Evolutionary conservation across 1,140 invertebrate genomes (phyloP).

Genomic region (Tribolium madens): DNA sequence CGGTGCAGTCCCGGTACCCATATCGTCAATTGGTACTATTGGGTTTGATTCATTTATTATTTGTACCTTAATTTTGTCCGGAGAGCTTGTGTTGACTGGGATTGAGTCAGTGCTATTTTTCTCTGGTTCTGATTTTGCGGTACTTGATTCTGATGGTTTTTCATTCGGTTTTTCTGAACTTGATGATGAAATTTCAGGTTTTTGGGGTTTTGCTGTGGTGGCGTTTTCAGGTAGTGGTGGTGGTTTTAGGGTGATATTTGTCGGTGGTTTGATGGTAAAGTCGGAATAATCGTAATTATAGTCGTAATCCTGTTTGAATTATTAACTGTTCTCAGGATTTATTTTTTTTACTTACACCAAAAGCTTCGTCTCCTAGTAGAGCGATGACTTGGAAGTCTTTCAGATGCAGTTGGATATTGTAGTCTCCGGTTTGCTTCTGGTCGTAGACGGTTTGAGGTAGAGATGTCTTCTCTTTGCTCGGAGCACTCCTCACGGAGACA

Average conservation of each 20-base stretch:
- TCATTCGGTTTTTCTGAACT: background rate
- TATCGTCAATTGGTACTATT: conserved; percentile 26
- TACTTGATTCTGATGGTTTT: conserved; percentile 48
- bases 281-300: conserved; percentile 73
- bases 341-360: conserved; percentile 66
- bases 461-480: conserved; percentile 40
- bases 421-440: conserved; percentile 80
- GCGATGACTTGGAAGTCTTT: conserved; percentile 83
- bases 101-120: conserved; percentile 12
- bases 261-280: conserved; percentile 71
- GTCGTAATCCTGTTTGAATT: conserved; percentile 69
- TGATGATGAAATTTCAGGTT: background rate
- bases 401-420: conserved; percentile 82
- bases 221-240: background rate
- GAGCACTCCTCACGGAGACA: conserved; percentile 22
- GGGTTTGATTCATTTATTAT: conserved; percentile 46
- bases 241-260: conserved; percentile 64
- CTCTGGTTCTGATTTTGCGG: conserved; percentile 57
- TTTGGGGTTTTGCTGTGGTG: background rate
- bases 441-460: conserved; percentile 68
- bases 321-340: conserved; percentile 51
- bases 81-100: conserved; percentile 24
- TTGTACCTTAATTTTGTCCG: conserved; percentile 59
- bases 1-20: conserved; percentile 24
- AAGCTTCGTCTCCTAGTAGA: conserved; percentile 71